Conservation (phyloP, 2,797 vertebrate species). For the Buphagus erythrorhynchus region DNA sequence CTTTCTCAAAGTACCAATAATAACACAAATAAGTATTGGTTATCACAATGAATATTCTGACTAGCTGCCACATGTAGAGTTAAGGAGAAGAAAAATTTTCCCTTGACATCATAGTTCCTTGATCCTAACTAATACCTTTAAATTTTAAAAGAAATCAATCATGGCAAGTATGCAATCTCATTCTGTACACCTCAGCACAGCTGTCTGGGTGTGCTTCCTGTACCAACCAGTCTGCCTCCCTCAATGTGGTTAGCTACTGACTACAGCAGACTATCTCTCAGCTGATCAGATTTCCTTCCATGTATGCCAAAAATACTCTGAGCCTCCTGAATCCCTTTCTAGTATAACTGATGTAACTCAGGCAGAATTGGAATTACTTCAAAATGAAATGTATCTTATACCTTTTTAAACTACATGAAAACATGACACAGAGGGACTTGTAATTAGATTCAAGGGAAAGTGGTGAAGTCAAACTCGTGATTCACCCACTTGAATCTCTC, state of each 20-base stretch:
- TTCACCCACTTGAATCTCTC: background rate
- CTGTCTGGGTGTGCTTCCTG: background rate
- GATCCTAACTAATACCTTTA: background rate
- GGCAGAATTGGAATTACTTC: background rate
- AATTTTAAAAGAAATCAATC: background rate
- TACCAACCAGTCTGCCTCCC: background rate
- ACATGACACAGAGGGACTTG: background rate
- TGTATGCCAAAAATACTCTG: background rate
- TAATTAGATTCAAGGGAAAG: background rate
- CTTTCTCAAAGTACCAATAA: background rate
- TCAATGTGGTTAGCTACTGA: background rate
- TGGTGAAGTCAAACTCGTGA: background rate
- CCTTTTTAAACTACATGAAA: background rate
- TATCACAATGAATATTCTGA: background rate
- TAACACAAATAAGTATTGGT: background rate
- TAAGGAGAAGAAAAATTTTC: background rate
- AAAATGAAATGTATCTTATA: background rate
- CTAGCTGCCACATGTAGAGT: background rate
- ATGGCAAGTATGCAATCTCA: fast-evolving
- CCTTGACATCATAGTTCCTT: background rate
- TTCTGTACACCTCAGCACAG: background rate
- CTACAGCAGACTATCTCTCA: background rate
- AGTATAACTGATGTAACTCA: background rate
- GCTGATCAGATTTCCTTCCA: background rate
- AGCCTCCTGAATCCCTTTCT: background rate